Evolutionary conservation across 2,888 invertebrate species (phyloP).

Genomic region (Pteria penguin): DNA sequence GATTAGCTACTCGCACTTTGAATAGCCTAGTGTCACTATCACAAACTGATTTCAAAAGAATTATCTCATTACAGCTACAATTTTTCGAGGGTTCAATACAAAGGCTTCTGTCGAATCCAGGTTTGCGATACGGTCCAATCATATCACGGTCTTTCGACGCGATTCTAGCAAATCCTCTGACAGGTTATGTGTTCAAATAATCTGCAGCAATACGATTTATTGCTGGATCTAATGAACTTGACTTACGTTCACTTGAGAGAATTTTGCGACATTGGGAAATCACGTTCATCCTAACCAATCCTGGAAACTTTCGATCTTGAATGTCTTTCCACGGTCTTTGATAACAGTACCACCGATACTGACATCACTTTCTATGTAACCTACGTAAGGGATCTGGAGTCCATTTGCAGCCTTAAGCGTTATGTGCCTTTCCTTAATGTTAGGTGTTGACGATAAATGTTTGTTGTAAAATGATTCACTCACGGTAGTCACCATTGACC

Average conservation of each 20-base stretch:
- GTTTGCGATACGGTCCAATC: background rate
- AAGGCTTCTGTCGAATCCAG: background rate
- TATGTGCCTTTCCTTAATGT: too few species aligned
- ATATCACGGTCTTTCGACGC: background rate
- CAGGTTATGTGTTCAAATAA: background rate
- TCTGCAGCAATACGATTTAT: background rate
- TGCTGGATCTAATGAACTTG: background rate
- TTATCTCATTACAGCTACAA: background rate
- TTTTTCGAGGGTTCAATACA: background rate
- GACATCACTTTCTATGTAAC: too few species aligned
- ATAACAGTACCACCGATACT: too few species aligned
- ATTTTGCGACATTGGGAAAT: background rate
- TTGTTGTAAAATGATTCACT: too few species aligned
- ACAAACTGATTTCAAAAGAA: background rate
- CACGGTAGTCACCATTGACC: too few species aligned
- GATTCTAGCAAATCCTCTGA: background rate
- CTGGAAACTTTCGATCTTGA: too few species aligned
- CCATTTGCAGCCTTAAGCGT: too few species aligned
- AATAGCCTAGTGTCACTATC: background rate
- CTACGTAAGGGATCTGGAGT: too few species aligned
- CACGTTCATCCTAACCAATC: background rate
- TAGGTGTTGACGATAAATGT: too few species aligned
- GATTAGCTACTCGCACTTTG: background rate
- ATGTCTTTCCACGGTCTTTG: too few species aligned
- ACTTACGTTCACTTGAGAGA: background rate